Evolutionary conservation across 1,140 invertebrate species (phyloP).

Genomic region (Drosophila malerkotliana): DNA sequence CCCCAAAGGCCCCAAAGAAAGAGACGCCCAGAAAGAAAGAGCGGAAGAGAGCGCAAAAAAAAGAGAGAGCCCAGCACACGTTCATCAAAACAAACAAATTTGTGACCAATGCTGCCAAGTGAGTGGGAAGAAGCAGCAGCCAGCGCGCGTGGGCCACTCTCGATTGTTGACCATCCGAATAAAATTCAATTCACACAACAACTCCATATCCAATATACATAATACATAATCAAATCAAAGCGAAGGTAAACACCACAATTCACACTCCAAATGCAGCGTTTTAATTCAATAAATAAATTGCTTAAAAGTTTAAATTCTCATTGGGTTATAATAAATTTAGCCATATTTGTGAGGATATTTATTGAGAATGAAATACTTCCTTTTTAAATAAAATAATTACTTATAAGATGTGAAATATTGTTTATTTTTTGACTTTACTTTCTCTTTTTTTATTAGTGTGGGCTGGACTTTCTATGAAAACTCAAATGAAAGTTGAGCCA

Average conservation of each 20-base stretch:
- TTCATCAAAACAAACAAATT: slow-evolving; percentile 71
- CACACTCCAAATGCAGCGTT: slow-evolving; percentile 19
- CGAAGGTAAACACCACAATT: not conserved
- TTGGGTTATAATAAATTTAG: slow-evolving; percentile 38
- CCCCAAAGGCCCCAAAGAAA: slow-evolving; percentile 5
- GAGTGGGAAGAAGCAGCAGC: slow-evolving; percentile 24
- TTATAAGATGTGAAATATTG: not conserved
- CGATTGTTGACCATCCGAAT: slow-evolving; percentile 41
- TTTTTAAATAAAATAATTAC: no score
- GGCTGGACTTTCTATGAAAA: slow-evolving; percentile 46
- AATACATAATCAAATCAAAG: slow-evolving; percentile 11
- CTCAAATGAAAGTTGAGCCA: slow-evolving; percentile 45
- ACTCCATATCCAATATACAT: not conserved
- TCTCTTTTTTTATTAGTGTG: slow-evolving; percentile 54
- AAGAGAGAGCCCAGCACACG: slow-evolving; percentile 12
- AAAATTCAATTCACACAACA: slow-evolving; percentile 14
- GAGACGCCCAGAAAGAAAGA: not conserved
- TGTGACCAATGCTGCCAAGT: slow-evolving; percentile 30
- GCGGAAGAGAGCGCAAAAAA: not conserved
- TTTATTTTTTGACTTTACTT: slow-evolving; percentile 13
- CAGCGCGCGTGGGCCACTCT: slow-evolving; percentile 59
- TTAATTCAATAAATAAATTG: slow-evolving; percentile 14
- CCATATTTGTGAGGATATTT: slow-evolving; percentile 3
- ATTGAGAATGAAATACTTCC: not conserved
- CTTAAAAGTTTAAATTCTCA: slow-evolving; percentile 7